Base-by-base conservation (phyloP, 2,113 vertebrate genomes). In the Halcyon senegalensis region DNA sequence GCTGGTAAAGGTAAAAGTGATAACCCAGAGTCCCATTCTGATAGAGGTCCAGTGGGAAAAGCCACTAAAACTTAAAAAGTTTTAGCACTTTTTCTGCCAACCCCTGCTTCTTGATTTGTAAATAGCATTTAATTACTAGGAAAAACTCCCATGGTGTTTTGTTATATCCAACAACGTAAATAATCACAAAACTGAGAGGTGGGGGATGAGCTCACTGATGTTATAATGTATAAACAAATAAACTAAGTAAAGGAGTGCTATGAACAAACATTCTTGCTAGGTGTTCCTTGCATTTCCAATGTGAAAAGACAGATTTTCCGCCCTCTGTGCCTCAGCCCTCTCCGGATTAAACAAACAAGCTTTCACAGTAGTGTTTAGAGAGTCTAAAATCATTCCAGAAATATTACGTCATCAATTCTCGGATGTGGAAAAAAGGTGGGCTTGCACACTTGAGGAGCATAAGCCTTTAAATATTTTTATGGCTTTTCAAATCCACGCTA, bases 181-280 rank as follows among this genome's bases (percentile, higher is more conserved):
- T 14, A 75, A n/a, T 60, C 44, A 73, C 35, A 73, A 33, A 78
- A n/a, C 5, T 28, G 7, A 27, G 13, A 30, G 23, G 7, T 5
- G 0, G 7, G 9, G 1, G 58, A 39, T 43, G 60, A 60, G 41
- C 51, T 68, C 44, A 66, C 9, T 0, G 0, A 24, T 77, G 37
- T 62, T 74, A 15, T 8, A 56, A 39, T 3, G 11, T 19, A 30
- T 25, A 62, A 74, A 58, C 41, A 88, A 62, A 68, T 11, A 56
- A 43, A 83, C 5, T 50, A 46, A 30, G 15, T 23, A 24, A 56
- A 28, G 28, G 12, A n/a, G 3, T 74, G 44, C 35, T 60, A 16
- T 3, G 7, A 75, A 67, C 82, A 8, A 78, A 79, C 5, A 24
- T 43, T 68, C 27, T 39, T 86, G 55, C 48, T 64, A 72, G 31